Evolutionary conservation across 2,888 invertebrate species (phyloP).

Genomic region (Andrena trimmerana): DNA sequence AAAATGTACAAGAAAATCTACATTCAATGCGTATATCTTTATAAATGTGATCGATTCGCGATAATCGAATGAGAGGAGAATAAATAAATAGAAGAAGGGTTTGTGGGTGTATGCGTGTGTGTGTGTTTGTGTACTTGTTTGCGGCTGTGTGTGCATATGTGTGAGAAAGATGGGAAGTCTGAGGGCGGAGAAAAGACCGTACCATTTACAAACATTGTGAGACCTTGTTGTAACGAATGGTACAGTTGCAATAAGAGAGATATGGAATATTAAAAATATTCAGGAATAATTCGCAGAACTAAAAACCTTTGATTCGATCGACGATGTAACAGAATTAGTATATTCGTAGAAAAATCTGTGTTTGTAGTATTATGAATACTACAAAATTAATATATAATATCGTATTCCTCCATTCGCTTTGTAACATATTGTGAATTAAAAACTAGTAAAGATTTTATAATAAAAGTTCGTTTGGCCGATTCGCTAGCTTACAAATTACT

Average conservation of each 20-base stretch:
- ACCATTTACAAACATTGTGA: constrained; percentile 50
- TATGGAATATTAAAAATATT: constrained; percentile 16
- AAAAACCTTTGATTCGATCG: background rate
- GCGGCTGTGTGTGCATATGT: background rate
- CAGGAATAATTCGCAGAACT: constrained; percentile 27
- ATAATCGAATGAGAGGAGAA: constrained; percentile 72
- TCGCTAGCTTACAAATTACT: background rate
- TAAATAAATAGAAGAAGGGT: constrained; percentile 74
- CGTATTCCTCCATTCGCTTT: constrained; percentile 19
- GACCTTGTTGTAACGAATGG: constrained; percentile 15
- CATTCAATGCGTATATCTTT: constrained; percentile 81
- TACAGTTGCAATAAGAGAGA: constrained; percentile 36
- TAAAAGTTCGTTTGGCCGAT: constrained; percentile 23
- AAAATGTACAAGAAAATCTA: constrained; percentile 85
- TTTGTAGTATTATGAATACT: background rate
- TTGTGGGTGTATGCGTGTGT: background rate
- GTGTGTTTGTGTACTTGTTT: background rate
- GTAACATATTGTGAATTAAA: constrained; percentile 1
- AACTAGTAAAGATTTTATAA: background rate
- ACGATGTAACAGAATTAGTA: background rate
- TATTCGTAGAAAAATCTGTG: background rate
- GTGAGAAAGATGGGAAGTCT: constrained; percentile 58
- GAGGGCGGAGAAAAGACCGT: constrained; percentile 41
- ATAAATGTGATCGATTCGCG: constrained; percentile 75
- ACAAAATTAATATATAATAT: constrained; percentile 1